phyloP scores from a whole-genome alignment of 2,888 invertebrate genomes.

The Lissocephala sabroskyi region DNA sequence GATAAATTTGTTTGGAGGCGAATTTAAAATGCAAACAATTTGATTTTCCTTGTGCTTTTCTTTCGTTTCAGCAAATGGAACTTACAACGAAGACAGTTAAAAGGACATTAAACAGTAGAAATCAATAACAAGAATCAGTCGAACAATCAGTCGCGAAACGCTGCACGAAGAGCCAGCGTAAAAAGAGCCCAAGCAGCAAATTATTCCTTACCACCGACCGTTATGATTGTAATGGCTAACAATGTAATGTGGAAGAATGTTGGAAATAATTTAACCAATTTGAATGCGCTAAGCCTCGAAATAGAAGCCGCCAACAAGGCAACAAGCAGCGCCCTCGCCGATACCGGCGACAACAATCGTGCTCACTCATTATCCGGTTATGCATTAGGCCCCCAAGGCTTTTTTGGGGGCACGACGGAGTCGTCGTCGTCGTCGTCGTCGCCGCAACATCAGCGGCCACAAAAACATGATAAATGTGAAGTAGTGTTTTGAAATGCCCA shows the following conservation, averaged over 20 bases:
- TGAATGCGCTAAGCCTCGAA: conserved; percentile 53
- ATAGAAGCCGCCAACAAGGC: conserved; percentile 46
- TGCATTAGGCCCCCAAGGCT: conserved; percentile 70
- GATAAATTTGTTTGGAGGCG: background rate
- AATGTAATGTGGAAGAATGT: conserved; percentile 71
- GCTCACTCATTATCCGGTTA: conserved; percentile 48
- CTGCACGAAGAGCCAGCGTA: background rate
- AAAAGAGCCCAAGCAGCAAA: conserved; percentile 17
- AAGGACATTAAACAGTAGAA: background rate
- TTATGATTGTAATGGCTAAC: conserved; percentile 73
- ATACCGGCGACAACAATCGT: conserved; percentile 17
- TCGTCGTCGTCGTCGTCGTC: too few relatives aligned
- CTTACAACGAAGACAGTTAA: conserved; percentile 35
- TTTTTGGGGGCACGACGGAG: conserved; percentile 72
- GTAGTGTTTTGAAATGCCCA: conserved; percentile 55
- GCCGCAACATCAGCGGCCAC: conserved; percentile 32
- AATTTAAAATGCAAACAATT: background rate
- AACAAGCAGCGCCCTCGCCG: conserved; percentile 33
- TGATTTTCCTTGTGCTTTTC: background rate
- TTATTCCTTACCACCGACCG: conserved; percentile 40
- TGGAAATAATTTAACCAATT: conserved; percentile 54
- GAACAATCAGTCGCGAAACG: background rate
- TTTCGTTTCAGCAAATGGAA: conserved; percentile 41
- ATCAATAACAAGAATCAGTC: conserved; percentile 26
- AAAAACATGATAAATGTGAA: conserved; percentile 31